Conservation (phyloP, 1,140 invertebrate genomes). For the Bathynomus jamesi region DNA sequence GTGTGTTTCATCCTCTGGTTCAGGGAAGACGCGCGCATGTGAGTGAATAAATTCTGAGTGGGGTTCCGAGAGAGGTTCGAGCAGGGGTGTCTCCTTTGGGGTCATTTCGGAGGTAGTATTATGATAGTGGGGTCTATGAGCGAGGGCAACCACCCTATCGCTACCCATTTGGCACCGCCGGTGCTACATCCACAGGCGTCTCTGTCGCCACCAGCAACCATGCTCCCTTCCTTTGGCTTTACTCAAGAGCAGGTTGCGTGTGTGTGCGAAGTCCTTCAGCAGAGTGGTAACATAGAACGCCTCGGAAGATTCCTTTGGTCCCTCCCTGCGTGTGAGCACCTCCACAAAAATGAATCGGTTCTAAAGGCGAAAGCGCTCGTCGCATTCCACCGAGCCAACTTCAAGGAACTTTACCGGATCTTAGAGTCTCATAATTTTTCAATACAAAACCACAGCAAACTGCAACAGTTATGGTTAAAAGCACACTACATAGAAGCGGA, state of each 20-base stretch:
- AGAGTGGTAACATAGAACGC: constrained; percentile 93
- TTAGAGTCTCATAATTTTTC: constrained; percentile 94
- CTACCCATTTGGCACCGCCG: constrained; percentile 39
- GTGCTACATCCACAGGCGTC: constrained; percentile 41
- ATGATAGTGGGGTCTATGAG: constrained; percentile 38
- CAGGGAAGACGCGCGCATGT: constrained; percentile 17
- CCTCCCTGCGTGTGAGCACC: constrained; percentile 87
- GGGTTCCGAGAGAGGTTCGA: constrained; percentile 3
- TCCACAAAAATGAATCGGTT: constrained; percentile 96
- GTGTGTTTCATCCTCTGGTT: constrained; percentile 27
- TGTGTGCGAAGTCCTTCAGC: constrained; percentile 96
- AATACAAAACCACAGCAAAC: constrained; percentile 88
- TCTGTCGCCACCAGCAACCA: constrained; percentile 51
- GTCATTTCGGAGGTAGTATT: constrained; percentile 31
- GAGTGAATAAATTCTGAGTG: constrained; percentile 13
- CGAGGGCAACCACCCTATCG: constrained; percentile 35
- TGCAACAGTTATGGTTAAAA: constrained; percentile 69
- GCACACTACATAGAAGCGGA: constrained; percentile 78
- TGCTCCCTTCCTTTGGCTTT: constrained; percentile 89
- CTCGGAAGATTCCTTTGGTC: constrained; percentile 96
- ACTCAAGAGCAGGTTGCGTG: constrained; percentile 98
- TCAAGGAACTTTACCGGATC: constrained; percentile 93
- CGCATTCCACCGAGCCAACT: constrained; percentile 89
- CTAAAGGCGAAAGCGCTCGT: constrained; percentile 97
- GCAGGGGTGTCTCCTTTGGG: background rate